phyloP scores from a whole-genome alignment of 1,140 invertebrate species.

The Bombus sibiricus region DNA sequence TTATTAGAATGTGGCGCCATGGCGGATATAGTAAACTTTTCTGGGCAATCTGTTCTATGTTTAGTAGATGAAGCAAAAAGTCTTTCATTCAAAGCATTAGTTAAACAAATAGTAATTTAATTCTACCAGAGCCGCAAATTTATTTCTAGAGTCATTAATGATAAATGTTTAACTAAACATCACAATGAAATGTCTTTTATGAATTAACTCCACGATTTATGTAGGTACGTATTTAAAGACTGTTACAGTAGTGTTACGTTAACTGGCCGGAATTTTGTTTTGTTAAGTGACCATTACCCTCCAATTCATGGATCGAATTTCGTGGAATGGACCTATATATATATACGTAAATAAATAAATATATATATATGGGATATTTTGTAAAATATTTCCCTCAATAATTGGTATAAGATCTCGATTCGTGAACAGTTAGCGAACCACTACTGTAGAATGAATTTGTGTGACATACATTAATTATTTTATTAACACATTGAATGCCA shows the following conservation, averaged over 20 bases:
- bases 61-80: slow-evolving; percentile 59
- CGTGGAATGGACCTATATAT: no score
- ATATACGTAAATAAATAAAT: no score
- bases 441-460: not conserved
- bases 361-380: not conserved
- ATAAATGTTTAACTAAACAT: not conserved
- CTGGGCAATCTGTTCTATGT: slow-evolving; percentile 67
- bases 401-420: not conserved
- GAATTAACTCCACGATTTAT: not conserved
- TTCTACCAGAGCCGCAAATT: not conserved
- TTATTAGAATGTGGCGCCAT: slow-evolving; percentile 68
- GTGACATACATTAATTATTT: no score
- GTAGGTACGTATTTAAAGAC: not conserved
- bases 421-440: not conserved
- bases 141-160: not conserved
- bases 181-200: not conserved
- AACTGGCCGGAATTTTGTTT: no score
- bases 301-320: not conserved
- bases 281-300: no score
- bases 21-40: slow-evolving; percentile 66
- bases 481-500: no score
- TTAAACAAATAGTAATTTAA: slow-evolving; percentile 47
- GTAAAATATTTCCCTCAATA: not conserved
- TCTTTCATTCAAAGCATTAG: slow-evolving; percentile 45
- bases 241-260: no score